A percentile compares a stretch with the other conserved stretches of the same genome.
Evolutionary conservation across 1,140 invertebrate species (phyloP).

Genomic region (Batillaria attramentaria): DNA sequence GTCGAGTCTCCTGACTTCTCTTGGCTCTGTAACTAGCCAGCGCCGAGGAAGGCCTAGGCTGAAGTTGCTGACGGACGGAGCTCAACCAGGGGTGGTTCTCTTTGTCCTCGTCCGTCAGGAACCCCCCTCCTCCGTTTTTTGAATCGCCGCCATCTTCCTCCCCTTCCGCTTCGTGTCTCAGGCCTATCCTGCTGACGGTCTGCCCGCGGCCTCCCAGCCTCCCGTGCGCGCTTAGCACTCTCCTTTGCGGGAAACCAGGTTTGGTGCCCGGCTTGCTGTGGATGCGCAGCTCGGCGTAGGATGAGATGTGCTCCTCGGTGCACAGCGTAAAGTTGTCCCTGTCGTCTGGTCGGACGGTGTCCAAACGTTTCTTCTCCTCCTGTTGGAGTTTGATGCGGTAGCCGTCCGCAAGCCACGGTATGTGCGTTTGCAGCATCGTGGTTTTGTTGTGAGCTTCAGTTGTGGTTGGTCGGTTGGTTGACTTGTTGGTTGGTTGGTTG

Average conservation of each 20-base stretch:
- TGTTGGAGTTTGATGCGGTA: slow-evolving; percentile 1
- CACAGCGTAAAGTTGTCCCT: slow-evolving; percentile 12
- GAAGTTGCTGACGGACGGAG: neutral
- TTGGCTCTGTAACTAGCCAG: neutral
- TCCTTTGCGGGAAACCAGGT: too few species aligned
- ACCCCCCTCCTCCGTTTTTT: too few species aligned
- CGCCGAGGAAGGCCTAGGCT: slow-evolving; percentile 3
- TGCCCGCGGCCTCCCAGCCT: too few species aligned
- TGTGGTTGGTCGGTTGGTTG: too few species aligned
- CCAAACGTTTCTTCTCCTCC: neutral
- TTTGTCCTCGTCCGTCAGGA: neutral
- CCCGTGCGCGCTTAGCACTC: neutral
- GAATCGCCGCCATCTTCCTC: too few species aligned
- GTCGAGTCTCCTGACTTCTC: neutral
- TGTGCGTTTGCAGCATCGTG: neutral
- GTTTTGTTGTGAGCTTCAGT: too few species aligned
- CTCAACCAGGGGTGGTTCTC: neutral
- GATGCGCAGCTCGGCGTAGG: neutral
- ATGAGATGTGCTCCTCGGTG: neutral
- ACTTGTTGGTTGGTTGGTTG: too few species aligned
- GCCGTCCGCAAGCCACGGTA: slow-evolving; percentile 10
- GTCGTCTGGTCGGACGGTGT: neutral
- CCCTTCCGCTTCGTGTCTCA: too few species aligned
- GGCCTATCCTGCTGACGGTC: too few species aligned
- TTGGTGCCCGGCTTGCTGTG: neutral